phyloP scores from a whole-genome alignment of 2,797 vertebrate species.

The Poeciliopsis turneri region DNA sequence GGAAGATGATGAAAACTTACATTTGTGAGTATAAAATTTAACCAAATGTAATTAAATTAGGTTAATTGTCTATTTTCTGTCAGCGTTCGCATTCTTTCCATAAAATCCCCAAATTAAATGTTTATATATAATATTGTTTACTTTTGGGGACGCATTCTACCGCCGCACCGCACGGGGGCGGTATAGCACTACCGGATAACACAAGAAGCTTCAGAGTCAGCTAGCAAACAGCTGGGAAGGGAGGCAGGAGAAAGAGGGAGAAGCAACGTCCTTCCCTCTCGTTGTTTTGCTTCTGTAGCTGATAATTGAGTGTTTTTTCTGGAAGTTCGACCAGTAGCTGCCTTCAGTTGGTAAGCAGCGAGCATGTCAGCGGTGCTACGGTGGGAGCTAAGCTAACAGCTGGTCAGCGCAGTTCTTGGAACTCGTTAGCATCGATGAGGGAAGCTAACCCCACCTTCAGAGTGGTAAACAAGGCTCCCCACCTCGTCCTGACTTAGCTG shows the following conservation, averaged over 20 bases:
- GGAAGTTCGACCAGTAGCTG: not conserved
- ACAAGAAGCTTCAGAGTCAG: not conserved
- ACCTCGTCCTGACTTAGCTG: constrained; percentile 31
- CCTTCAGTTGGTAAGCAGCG: constrained; percentile 4
- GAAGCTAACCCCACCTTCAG: constrained; percentile 17
- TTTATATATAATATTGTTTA: not conserved
- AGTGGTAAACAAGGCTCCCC: constrained; percentile 30
- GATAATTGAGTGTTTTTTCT: not conserved
- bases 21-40: not conserved
- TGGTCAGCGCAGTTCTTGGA: constrained; percentile 10
- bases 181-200: not conserved
- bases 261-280: not conserved
- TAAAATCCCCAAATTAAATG: too few species aligned
- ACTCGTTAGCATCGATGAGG: constrained; percentile 62
- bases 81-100: too few species aligned
- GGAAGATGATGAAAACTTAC: not conserved
- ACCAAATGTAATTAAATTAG: not conserved
- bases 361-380: constrained; percentile 23
- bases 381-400: constrained; percentile 34
- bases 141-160: not conserved
- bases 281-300: not conserved
- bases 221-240: constrained; percentile 35
- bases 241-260: not conserved
- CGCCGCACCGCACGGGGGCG: constrained; percentile 45
- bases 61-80: too few species aligned